Conservation (phyloP, 2,888 invertebrate genomes). For the Osmoderma eremita region DNA sequence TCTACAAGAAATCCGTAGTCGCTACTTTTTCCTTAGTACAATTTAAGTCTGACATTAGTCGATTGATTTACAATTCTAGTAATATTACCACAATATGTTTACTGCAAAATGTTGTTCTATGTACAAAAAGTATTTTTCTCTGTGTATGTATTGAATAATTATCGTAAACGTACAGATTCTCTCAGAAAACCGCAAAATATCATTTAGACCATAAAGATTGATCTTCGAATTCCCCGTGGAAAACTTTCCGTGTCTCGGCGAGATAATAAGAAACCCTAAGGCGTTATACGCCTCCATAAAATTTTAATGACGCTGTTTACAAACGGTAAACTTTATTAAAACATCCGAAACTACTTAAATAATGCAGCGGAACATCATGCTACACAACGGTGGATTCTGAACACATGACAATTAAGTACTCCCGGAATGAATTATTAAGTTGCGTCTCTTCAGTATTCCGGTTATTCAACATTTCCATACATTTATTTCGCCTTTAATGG, state of each 20-base stretch:
- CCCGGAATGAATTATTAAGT: conserved; percentile 40
- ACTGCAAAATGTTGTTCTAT: no score
- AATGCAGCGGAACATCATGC: conserved; percentile 10
- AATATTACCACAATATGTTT: no score
- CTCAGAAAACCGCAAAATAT: no score
- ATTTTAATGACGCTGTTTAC: conserved; percentile 33
- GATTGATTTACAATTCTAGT: no score
- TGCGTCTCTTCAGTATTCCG: conserved; percentile 38
- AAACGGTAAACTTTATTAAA: conserved; percentile 21
- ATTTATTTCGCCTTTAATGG: conserved; percentile 36
- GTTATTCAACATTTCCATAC: conserved; percentile 41
- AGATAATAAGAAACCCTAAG: conserved; percentile 21
- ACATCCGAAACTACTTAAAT: conserved; percentile 34
- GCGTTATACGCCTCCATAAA: conserved; percentile 26
- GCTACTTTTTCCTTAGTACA: no score
- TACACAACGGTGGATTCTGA: conserved; percentile 23
- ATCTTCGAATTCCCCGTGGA: neutral
- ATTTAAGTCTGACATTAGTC: no score
- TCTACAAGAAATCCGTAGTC: no score
- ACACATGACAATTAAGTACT: conserved; percentile 48
- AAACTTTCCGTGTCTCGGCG: neutral
- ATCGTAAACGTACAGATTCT: no score
- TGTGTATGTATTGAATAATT: no score
- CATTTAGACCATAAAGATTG: neutral
- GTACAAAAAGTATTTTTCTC: no score